Evolutionary conservation across 2,113 vertebrate genomes (phyloP), one percentile per base, ranked within the genome.

Genomic region (Prionailurus bengalensis): DNA sequence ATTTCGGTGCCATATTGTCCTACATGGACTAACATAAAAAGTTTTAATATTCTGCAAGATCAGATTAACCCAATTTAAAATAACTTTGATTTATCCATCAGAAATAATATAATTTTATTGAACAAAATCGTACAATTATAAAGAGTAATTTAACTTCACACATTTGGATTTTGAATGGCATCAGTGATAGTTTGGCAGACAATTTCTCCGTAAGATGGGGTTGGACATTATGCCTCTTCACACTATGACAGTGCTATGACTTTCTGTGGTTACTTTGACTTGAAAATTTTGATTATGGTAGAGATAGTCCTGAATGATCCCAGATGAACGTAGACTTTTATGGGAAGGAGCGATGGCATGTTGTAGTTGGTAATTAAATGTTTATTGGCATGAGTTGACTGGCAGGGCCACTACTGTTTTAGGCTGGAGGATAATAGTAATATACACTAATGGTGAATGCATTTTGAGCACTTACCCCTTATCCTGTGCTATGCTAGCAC

Each of bases 61-160:
- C 51, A 95, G 48, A 89, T 65, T 70, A 71, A 94, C 29, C 11
- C 10, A 84, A 51, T 74, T 74, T 81, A 85, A 95, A 79, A 78
- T 71, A 89, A 48, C 27, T 82, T 82, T 89, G 48, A 42, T 78
- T 5, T 89, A 3, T 68, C 29, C n/a, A 86, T 68, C 27, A 94
- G 36, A 95, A 63, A 88, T 87, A 85, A 79, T 70, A 45, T n/a
- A 80, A 70, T 82, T 33, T 73, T 63, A 21, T 61, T 91, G 53
- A 88, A 88, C 11, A 97, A 58, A 89, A 33, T 36, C 19, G 45
- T 65, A 51, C 53, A 39, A 45, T 85, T 78, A 68, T 23, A 66
- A 53, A 55, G 63, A 73, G 11, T 70, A 91, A 39, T 84, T 87
- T 73, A 36, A 19, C 58, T 96, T 19, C 7, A 78, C 2, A 80